Conservation (phyloP, 2,113 vertebrate species). For the Elaphurus davidianus region DNA sequence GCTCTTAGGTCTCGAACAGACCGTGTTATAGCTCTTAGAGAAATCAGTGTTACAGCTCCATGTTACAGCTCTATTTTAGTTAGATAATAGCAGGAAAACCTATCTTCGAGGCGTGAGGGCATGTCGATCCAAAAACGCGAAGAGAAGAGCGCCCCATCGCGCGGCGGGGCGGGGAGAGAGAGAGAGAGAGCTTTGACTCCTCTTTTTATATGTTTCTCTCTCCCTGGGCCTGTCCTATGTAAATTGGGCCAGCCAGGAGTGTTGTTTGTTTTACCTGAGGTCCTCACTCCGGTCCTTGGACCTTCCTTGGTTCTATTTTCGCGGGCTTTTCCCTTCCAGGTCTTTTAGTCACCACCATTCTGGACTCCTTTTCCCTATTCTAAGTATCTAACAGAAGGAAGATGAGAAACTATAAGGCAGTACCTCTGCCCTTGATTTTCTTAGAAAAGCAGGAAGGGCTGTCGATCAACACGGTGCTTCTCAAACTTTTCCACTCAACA, state of each 20-base stretch:
- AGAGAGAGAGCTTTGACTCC: not conserved
- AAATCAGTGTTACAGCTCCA: not conserved
- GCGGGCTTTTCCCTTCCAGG: not conserved
- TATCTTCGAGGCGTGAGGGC: not conserved
- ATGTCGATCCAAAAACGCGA: not conserved
- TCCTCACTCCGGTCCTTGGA: not conserved
- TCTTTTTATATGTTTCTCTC: not conserved
- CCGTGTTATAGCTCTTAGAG: not conserved
- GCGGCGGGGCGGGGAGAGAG: rapidly evolving
- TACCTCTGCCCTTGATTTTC: not conserved
- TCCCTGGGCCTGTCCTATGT: not conserved
- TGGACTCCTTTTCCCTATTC: not conserved
- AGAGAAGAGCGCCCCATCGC: not conserved
- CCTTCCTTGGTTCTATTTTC: not conserved
- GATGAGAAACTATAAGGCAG: not conserved
- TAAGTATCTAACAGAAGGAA: not conserved
- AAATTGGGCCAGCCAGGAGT: not conserved
- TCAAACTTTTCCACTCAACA: not conserved
- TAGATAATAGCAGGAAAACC: not conserved
- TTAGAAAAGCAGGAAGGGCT: not conserved
- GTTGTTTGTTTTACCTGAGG: not conserved
- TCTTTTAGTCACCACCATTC: not conserved
- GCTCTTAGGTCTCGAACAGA: not conserved
- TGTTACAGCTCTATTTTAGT: not conserved
- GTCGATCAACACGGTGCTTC: not conserved